phyloP scores from a whole-genome alignment of 2,797 vertebrate species.

The Botia kubotai region DNA sequence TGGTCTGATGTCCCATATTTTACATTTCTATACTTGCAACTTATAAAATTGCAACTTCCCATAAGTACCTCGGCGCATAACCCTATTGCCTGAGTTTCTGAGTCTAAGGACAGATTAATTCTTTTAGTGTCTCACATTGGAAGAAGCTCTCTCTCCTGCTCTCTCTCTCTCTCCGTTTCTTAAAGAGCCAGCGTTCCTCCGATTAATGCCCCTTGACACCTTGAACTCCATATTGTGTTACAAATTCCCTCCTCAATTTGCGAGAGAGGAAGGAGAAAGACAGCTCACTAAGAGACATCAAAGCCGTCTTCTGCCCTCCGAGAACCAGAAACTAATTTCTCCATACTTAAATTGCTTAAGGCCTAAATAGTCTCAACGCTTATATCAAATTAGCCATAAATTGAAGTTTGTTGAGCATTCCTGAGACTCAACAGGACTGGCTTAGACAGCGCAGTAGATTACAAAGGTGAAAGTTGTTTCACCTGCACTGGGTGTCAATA shows the following conservation, averaged over 20 bases:
- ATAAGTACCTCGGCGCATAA: constrained; percentile 13
- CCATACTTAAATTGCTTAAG: constrained; percentile 57
- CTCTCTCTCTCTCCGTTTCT: not conserved
- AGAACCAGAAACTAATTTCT: constrained; percentile 67
- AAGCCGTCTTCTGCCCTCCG: constrained; percentile 57
- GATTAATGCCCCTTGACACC: constrained; percentile 50
- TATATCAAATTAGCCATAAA: constrained; percentile 55
- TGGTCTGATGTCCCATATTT: not conserved
- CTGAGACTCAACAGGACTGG: constrained; percentile 6
- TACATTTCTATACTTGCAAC: not conserved
- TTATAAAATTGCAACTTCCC: constrained; percentile 1
- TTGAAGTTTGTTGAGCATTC: constrained; percentile 52
- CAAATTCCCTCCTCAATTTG: constrained; percentile 59
- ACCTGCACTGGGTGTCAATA: constrained; percentile 16
- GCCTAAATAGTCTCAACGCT: constrained; percentile 50
- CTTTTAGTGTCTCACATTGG: constrained; percentile 1
- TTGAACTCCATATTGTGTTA: constrained; percentile 41
- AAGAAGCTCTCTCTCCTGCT: constrained; percentile 13
- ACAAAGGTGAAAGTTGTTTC: constrained; percentile 39
- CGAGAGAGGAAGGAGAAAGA: constrained; percentile 36
- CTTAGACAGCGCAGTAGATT: constrained; percentile 38
- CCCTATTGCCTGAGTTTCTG: constrained; percentile 11
- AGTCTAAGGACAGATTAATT: constrained; percentile 15
- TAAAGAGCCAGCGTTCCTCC: constrained; percentile 27
- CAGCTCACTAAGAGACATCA: constrained; percentile 46